Evolutionary conservation across 2,888 invertebrate species (phyloP).

Genomic region (Prosapia bicincta): DNA sequence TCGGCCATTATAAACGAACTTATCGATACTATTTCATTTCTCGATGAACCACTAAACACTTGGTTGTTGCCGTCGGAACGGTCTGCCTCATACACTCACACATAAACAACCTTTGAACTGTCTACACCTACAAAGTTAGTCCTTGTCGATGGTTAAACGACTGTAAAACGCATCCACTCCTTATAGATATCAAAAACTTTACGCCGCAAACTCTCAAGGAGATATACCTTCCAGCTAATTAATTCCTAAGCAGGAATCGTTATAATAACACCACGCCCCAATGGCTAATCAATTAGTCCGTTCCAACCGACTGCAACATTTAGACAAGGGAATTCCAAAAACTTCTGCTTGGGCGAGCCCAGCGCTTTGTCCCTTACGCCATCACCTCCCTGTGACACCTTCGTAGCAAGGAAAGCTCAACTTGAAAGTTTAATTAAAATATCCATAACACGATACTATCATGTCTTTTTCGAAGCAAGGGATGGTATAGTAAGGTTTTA

Average conservation of each 20-base stretch:
- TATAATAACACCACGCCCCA: background rate
- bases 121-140: background rate
- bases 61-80: too few relatives aligned
- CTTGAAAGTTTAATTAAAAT: too few relatives aligned
- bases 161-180: background rate
- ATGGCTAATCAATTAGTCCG: background rate
- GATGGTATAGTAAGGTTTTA: too few relatives aligned
- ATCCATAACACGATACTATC: too few relatives aligned
- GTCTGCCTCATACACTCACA: too few relatives aligned
- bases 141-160: background rate
- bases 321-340: background rate
- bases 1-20: too few relatives aligned
- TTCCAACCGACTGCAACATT: background rate
- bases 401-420: too few relatives aligned
- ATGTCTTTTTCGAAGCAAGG: too few relatives aligned
- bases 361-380: background rate
- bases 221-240: background rate
- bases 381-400: too few relatives aligned
- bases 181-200: background rate
- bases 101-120: background rate
- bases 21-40: too few relatives aligned
- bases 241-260: background rate
- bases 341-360: background rate
- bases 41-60: too few relatives aligned
- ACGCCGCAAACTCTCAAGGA: background rate